Base-by-base conservation (phyloP, 2,888 invertebrate genomes). In the Noctua comes region DNA sequence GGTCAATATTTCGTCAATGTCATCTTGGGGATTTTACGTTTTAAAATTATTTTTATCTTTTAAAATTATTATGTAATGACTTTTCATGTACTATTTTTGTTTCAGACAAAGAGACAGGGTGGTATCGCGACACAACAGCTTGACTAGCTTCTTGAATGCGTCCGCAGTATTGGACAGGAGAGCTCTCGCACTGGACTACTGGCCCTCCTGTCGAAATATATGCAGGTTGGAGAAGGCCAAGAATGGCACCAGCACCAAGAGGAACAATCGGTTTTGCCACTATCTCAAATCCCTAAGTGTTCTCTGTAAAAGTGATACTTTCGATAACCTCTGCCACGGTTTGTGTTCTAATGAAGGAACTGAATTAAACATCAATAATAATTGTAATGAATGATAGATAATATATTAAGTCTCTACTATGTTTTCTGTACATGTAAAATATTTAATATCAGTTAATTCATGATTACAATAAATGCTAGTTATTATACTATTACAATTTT, bases 231-330 rank as follows among this genome's bases (percentile, higher is more conserved):
- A 98, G 91, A 97, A 97, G 87, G 90, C 89, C 24, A 97, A 98
- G 89, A 97, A 97, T 54, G 97, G 97, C 69, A 93, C 91, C 46
- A 97, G 97, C 88, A 95, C 92, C 2, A 98, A 98, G 91, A 97
- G 98, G 81, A 97, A 98, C 82, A 98, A 98, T 90, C 97, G 98
- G 77, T 98, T 98, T 94, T 98, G 98, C 94, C 98, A 98, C 93
- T 98, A 98, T 94, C 96, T 98, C n/a, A 97, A 97, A 87, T 97
- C 97, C 71, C 92, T 97, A 78, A 97, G 96, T 90, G 91, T 96
- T 68, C 95, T 95, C 79, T 97, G 97, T 87, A 97, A 95, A 87
- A 97, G 94, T 87, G 96, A 97, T 43, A 90, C 94, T 59, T 97
- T 97, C 82, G 97, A 97, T 88, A 93, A 92, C 65, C 95, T 97